Percentiles rank a stretch among this genome's conserved stretches.
Evolutionary conservation across 2,797 vertebrate species (phyloP).

Genomic region (Crocodylus rhombifer): DNA sequence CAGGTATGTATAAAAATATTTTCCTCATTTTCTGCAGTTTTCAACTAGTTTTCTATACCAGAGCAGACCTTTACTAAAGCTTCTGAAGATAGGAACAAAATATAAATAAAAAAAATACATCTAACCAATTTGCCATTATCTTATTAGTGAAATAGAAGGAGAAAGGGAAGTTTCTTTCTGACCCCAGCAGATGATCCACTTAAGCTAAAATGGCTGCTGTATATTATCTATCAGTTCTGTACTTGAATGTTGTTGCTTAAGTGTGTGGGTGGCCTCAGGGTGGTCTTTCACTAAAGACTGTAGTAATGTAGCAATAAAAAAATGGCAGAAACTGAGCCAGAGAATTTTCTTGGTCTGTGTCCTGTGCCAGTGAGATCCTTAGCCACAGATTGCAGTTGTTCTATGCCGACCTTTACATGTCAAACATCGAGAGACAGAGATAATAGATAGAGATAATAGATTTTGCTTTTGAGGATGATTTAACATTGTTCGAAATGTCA

Average conservation of each 20-base stretch:
- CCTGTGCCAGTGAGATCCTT: neutral
- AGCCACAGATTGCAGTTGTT: neutral
- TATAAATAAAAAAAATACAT: neutral
- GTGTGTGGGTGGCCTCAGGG: neutral
- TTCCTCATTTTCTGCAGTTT: neutral
- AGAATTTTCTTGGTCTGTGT: neutral
- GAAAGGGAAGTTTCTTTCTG: neutral
- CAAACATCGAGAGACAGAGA: neutral
- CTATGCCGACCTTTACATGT: neutral
- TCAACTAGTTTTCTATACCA: neutral
- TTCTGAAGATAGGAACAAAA: neutral
- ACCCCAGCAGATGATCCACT: neutral
- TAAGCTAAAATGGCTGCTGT: neutral
- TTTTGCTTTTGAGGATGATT: neutral
- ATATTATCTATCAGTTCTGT: neutral
- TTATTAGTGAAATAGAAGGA: neutral
- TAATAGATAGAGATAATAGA: neutral
- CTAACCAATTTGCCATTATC: neutral
- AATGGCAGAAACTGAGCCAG: neutral
- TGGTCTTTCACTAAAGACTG: neutral
- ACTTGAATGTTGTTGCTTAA: neutral
- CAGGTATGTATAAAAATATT: neutral
- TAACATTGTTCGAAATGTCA: neutral
- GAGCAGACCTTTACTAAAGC: neutral
- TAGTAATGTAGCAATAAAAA: neutral